Conservation (phyloP, 2,113 vertebrate genomes). For the Struthidea cinerea region DNA sequence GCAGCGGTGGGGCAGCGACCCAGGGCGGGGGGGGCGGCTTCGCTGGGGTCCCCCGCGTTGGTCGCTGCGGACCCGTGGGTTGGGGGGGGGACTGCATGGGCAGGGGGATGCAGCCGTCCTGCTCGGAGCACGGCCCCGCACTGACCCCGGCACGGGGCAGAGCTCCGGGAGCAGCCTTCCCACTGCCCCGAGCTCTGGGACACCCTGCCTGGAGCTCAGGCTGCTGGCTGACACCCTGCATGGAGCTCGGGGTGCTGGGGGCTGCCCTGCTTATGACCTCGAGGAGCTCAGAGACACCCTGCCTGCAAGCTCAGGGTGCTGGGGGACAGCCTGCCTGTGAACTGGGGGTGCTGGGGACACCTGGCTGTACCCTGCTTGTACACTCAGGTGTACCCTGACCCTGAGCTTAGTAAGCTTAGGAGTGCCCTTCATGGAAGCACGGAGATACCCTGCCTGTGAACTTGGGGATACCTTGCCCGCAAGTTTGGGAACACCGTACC, state of each 20-base stretch:
- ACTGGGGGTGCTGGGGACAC: neutral
- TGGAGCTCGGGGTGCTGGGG: neutral
- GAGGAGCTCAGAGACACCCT: neutral
- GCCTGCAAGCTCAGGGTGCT: neutral
- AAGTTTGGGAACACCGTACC: neutral
- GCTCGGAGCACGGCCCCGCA: rapidly evolving
- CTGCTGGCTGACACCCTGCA: neutral
- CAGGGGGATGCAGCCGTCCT: neutral
- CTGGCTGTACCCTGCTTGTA: neutral
- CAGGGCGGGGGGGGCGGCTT: neutral
- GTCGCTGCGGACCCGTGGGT: neutral
- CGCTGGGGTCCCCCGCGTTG: rapidly evolving
- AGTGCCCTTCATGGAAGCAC: neutral
- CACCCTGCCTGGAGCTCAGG: neutral
- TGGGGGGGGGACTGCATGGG: rapidly evolving
- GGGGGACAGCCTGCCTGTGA: neutral
- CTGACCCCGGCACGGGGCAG: neutral
- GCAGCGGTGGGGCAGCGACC: neutral
- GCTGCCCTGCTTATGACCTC: neutral
- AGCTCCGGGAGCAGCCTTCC: neutral
- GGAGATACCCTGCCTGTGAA: neutral
- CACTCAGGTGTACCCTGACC: neutral
- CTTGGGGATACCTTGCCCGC: neutral
- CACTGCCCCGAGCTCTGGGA: neutral
- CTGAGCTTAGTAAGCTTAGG: neutral